Conservation (phyloP, 2,113 vertebrate genomes). For the Myanophis thanlyinensis region DNA sequence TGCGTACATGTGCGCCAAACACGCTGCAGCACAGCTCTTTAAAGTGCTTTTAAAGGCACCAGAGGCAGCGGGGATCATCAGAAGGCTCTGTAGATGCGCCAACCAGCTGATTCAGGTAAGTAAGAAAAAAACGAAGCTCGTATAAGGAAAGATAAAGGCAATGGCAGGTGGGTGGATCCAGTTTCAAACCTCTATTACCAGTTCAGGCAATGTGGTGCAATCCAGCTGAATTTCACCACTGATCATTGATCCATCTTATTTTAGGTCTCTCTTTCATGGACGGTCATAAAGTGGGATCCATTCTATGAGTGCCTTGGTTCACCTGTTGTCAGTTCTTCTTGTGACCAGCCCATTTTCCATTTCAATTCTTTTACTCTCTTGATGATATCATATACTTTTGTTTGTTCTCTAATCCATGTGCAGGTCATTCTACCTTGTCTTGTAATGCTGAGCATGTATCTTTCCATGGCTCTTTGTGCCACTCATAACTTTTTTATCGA, state of each 20-base stretch:
- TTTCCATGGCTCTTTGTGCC: background rate
- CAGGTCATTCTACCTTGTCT: background rate
- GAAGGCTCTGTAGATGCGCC: no score
- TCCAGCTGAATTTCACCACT: no score
- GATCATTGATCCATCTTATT: background rate
- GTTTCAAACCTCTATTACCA: no score
- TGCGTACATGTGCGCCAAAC: no score
- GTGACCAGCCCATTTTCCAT: background rate
- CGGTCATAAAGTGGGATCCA: background rate
- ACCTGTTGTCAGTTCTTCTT: background rate
- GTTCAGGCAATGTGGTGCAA: no score
- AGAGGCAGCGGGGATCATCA: no score
- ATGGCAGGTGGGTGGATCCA: no score
- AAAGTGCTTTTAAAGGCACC: no score
- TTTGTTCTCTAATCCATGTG: background rate
- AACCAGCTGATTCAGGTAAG: no score
- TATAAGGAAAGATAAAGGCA: no score
- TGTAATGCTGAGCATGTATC: background rate
- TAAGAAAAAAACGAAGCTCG: no score
- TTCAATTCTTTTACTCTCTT: background rate
- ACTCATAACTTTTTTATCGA: background rate
- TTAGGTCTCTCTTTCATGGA: background rate
- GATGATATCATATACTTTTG: background rate
- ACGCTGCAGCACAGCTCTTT: no score
- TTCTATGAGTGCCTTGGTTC: background rate